Conservation (phyloP, 2,888 invertebrate species). For the Mamestra brassicae region DNA sequence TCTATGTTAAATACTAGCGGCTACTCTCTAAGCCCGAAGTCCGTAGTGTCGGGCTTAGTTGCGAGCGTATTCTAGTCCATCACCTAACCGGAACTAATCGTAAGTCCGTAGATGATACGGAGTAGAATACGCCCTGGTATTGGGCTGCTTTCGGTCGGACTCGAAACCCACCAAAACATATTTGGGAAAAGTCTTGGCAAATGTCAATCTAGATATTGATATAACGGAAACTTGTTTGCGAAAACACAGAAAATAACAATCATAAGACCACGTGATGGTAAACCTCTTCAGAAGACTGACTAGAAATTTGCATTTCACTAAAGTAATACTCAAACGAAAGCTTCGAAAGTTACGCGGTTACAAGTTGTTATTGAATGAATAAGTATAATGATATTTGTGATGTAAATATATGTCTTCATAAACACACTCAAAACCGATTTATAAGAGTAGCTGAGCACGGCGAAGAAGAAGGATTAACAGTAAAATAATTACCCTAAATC, state of each 20-base stretch:
- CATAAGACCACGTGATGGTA: neutral
- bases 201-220: too few species aligned
- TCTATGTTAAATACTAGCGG: neutral
- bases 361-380: conserved; percentile 5
- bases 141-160: neutral
- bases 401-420: too few species aligned
- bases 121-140: too few species aligned
- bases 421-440: neutral
- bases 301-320: conserved; percentile 3
- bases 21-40: too few species aligned
- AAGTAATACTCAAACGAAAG: conserved; percentile 19
- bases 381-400: neutral
- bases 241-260: neutral
- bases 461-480: neutral
- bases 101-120: too few species aligned
- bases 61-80: too few species aligned
- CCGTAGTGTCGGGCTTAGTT: too few species aligned
- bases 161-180: neutral
- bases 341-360: conserved; percentile 20
- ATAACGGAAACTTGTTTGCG: too few species aligned
- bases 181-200: too few species aligned
- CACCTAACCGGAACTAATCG: too few species aligned
- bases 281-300: neutral
- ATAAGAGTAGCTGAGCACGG: neutral
- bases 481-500: neutral